Evolutionary conservation across 2,797 vertebrate genomes (phyloP).

Genomic region (Apodemus agrarius): DNA sequence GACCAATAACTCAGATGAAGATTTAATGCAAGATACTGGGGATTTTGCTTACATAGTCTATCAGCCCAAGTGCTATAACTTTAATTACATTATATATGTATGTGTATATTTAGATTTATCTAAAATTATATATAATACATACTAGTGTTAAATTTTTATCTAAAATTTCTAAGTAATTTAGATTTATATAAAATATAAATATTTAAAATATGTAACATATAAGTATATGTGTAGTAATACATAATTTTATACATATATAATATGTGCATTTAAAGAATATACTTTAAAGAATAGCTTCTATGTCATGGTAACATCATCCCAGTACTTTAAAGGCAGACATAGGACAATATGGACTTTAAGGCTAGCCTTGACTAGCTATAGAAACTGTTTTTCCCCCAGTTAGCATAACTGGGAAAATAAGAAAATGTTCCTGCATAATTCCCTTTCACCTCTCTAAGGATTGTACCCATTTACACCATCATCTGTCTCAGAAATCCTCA

Average conservation of each 20-base stretch:
- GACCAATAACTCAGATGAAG: neutral
- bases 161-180: neutral
- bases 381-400: neutral
- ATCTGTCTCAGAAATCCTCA: neutral
- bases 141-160: neutral
- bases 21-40: neutral
- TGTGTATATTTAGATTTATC: neutral
- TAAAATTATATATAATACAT: neutral
- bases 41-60: neutral
- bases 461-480: neutral
- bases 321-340: neutral
- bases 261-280: neutral
- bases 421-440: neutral
- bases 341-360: neutral
- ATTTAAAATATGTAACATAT: neutral
- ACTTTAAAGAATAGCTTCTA: neutral
- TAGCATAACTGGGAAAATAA: neutral
- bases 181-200: neutral
- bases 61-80: neutral
- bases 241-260: neutral
- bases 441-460: neutral
- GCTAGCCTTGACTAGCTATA: neutral
- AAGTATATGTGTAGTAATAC: neutral
- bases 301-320: too few species aligned
- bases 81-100: neutral